phyloP scores from a whole-genome alignment of 2,797 vertebrate genomes.

The Molothrus ater region DNA sequence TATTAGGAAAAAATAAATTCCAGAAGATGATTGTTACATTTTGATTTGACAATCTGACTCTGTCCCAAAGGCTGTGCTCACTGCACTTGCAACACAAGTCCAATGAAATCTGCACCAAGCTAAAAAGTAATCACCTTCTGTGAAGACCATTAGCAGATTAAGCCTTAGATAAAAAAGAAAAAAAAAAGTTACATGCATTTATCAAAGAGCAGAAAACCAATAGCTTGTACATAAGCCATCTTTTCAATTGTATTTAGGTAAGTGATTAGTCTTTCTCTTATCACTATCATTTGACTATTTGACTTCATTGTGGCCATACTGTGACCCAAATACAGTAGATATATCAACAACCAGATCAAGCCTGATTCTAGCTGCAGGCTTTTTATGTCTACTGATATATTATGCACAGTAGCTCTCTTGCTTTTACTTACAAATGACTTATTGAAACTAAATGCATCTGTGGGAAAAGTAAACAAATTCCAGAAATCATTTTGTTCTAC shows the following conservation, averaged over 20 bases:
- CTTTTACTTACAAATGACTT: background rate
- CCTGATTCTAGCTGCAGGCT: background rate
- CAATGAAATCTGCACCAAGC: conserved; percentile 60
- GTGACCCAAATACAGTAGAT: conserved; percentile 66
- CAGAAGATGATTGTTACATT: background rate
- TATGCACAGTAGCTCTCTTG: background rate
- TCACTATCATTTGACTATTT: conserved; percentile 56
- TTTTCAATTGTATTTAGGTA: conserved; percentile 57
- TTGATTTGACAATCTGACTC: conserved; percentile 10
- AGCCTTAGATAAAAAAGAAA: conserved; percentile 49
- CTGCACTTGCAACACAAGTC: background rate
- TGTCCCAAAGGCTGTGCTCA: background rate
- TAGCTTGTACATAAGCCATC: conserved; percentile 51
- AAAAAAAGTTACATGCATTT: conserved; percentile 64
- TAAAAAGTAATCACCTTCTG: conserved; percentile 70
- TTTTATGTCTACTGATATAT: background rate
- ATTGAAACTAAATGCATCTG: background rate
- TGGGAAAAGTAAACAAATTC: background rate
- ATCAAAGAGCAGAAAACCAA: conserved; percentile 59
- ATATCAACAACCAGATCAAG: conserved; percentile 26
- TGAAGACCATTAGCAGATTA: conserved; percentile 72
- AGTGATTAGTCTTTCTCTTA: conserved; percentile 65
- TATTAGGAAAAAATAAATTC: background rate
- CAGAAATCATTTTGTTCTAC: background rate
- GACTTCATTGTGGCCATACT: conserved; percentile 20